Base-by-base conservation (phyloP, 1,140 invertebrate genomes). In the Diorhabda elongata region DNA sequence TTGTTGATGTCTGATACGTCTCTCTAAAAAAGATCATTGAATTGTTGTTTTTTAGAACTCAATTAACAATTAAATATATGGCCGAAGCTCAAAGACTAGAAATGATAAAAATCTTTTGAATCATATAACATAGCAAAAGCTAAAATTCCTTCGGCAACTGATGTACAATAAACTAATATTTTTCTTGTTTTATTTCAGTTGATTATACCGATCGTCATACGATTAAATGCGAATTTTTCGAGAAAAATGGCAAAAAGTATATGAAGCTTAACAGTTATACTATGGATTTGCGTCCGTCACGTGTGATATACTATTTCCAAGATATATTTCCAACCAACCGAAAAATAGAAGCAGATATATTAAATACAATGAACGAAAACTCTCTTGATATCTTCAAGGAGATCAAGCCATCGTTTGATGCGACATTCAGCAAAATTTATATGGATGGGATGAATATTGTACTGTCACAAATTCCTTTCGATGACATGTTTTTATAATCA, bases 381-480 rank as follows among this genome's bases (percentile, higher is more conserved):
- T 70, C 66, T 6, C 44, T 70, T 56, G 69, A 70, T 43, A 68
- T 76, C 11, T 74, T 73, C 60, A 58, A 69, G 0, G 75, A 76
- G n/a, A 69, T 76, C 2, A 71, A 69, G 42, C 26, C 8, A 5
- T 69, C 67, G 2, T 74, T 73, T 58, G 75, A 73, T 44, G 72
- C 77, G 44, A 82, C 83, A 0, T 77, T 85, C 57, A 78, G 74
- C 0, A 70, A 74, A n/a, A 78, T 84, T 45, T 76, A 83, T 45
- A 75, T 78, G 44, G 71, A 81, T 2, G 76, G 84, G 26, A 58
- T 82, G 0, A 82, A 81, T 70, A 76, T 77, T 61, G 72, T 83
- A 2, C 81, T 86, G 44, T 67, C 77, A 26, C 85, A 82, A 73
- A 67, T 82, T 4, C 81, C 84, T 5, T 76, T 80, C 42, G 80